Evolutionary conservation across 1,140 invertebrate species (phyloP), one percentile per base, ranked within the genome.

Genomic region (Drosophila tropicalis): DNA sequence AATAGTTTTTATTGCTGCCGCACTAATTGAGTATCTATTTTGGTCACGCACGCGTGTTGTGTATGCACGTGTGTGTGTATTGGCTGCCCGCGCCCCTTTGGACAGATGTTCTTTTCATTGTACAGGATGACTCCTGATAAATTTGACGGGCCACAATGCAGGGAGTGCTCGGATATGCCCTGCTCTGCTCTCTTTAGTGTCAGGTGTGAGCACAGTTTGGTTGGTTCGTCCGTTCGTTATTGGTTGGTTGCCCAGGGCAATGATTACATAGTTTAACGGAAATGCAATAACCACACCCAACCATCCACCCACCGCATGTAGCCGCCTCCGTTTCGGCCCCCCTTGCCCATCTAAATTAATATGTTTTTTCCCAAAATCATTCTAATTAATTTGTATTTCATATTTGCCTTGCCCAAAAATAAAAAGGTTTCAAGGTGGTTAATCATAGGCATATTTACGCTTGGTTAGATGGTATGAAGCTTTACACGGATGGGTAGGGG

Each of bases 1-100:
- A 69, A 22, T 19, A 69, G 72, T 70, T 75, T 75, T 86, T 85
- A 85, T 86, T 86, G 82, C 75, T 65, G 82, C 75, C 67, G 56
- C 79, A 85, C 82, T 85, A 86, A 85, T 86, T 81, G 82, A 86
- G 79, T 81, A 86, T 86, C 71, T 82, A 85, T 86, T 86, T 86
- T 81, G 63, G 75, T 76, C 82, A 86, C 79, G 82, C 82, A 81
- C 75, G 67, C 70, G 56, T 65, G 29, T 22, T 29, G 4, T 29
- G 25, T 29, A 5, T 29, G 25, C 5, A 5, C 1, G 69, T 29
- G 29, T 29, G 29, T 29, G 29, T 29, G 29, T 29, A 0, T 6
- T 6, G 29, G 5, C 29, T 77, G 73, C 9, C 36, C 36, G 12
- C 36, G 36, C 36, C 36, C 36, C 7, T 9, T 39, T 39, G 10